Base-by-base conservation (phyloP, 1,140 invertebrate genomes). In the Neodiprion fabricii region DNA sequence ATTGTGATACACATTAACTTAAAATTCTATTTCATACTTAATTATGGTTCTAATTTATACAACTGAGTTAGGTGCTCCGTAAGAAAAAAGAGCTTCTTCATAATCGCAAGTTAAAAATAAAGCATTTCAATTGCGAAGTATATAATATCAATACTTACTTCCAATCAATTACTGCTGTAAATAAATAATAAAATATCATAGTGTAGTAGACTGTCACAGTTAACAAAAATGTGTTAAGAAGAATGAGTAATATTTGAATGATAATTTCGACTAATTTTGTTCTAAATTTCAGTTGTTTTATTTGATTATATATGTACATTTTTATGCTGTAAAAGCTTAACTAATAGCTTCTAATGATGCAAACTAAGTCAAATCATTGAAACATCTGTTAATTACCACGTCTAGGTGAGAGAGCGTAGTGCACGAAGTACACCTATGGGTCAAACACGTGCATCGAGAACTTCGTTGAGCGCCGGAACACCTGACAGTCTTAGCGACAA, bases 401-500 rank as follows among this genome's bases (percentile, higher is more conserved):
- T 85, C 71, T 89, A 98, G 96, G 95, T 98, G 48, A 93, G 96
- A 81, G 96, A 97, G 88, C 91, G 95, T 76, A 97, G 95, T 68
- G 92, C 91, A 70, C 91, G 95, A 80, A 96, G 95, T 72, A 93
- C 96, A 74, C 95, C 96, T 50, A 96, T 96, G 95, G 91, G 92
- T 61, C 85, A 90, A 53, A 91, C 91, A 74, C 86, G 91, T 85
- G 90, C 91, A 76, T 92, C 91, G 71, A 90, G 93, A 80, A 93
- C 94, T 48, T 94, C 94, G 40, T 87, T 95, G 50, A 95, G 94
- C 75, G 94, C 93, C 28, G 94, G 94, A 79, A 96, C 95, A 11
- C 95, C 95, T 1, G 95, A 96, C 81, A 96, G 95, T 67, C 90
- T 96, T n/a, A 95, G 94, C 84, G 95, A 96, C 83, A 95, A 95